Base-by-base conservation (phyloP, 1,140 invertebrate species). In the Papilio polytes region DNA sequence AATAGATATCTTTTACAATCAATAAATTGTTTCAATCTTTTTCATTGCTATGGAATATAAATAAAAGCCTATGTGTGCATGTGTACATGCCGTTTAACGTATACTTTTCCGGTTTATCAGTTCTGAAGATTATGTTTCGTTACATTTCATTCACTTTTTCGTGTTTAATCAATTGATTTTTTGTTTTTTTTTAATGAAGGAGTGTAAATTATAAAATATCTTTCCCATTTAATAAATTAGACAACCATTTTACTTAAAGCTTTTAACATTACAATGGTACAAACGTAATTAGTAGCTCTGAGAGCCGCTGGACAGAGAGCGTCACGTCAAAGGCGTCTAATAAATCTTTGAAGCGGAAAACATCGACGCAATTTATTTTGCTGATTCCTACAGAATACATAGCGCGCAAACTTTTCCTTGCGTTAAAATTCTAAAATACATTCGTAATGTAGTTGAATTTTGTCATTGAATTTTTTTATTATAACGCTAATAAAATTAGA, bases 251-350 rank as follows among this genome's bases (percentile, higher is more conserved):
- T 8, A 20, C 10, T 3, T 63, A 12, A 63, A 63, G 22, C 20
- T 63, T 63, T 63, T 26, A 26, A 26, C 12, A 10, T 22, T 22
- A 26, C 26, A 36, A 31, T 70, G 15, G 12, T 70, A 70, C 63
- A 70, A 70, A 70, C 22, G 63, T 70, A 70, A 70, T 70, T 70
- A 70, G 63, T 70, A 70, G 9, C 59, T 63, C 59, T 26, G 10
- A 63, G 31, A 63, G 59, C 59, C 59, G 59, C 10, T n/a, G 20
- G 9, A 22, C 22, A 63, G 59, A 63, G 18, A 26, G 22, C 20
- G 59, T 63, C 59, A 63, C 22, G 59, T 63, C 59, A 63, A 63
- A 63, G 59, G 59, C 59, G 59, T 63, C 15, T 4, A 26, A 26
- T 31, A 63, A 22, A 63, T 63, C 22, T 63, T 63, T 22, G 20